phyloP scores from a whole-genome alignment of 1,140 invertebrate species.

The Bicyclus anynana region DNA sequence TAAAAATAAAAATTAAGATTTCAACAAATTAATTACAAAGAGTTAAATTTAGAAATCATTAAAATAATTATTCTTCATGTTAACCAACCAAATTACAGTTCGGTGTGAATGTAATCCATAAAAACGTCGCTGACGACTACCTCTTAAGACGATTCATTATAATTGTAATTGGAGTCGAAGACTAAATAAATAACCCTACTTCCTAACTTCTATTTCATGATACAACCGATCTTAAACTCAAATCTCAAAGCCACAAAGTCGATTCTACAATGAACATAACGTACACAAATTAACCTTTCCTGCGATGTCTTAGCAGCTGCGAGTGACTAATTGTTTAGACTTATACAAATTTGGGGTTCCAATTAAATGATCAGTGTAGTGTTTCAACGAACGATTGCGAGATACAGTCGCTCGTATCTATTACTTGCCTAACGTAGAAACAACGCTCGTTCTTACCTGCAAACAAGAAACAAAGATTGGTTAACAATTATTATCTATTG shows the following conservation, averaged over 20 bases:
- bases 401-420: neutral
- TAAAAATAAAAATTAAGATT: neutral
- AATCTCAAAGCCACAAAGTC: neutral
- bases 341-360: slow-evolving; percentile 13
- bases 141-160: slow-evolving; percentile 18
- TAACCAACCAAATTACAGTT: neutral
- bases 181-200: slow-evolving; percentile 14
- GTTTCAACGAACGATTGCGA: neutral
- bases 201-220: neutral
- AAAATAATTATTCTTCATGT: neutral
- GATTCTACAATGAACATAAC: neutral
- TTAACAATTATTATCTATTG: neutral
- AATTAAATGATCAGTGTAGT: neutral
- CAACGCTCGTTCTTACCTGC: slow-evolving; percentile 20
- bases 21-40: neutral
- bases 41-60: neutral
- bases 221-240: neutral
- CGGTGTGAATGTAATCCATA: slow-evolving; percentile 1
- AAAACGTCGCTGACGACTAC: slow-evolving; percentile 1
- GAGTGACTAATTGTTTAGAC: slow-evolving; percentile 22
- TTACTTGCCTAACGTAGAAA: neutral
- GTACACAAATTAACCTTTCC: slow-evolving; percentile 5
- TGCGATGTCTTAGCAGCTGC: slow-evolving; percentile 10
- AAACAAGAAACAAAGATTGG: slow-evolving; percentile 21
- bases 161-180: slow-evolving; percentile 24